Percentiles rank a stretch among this genome's conserved stretches.
Conservation (phyloP, 2,797 vertebrate species). For the Eulemur coronatus region DNA sequence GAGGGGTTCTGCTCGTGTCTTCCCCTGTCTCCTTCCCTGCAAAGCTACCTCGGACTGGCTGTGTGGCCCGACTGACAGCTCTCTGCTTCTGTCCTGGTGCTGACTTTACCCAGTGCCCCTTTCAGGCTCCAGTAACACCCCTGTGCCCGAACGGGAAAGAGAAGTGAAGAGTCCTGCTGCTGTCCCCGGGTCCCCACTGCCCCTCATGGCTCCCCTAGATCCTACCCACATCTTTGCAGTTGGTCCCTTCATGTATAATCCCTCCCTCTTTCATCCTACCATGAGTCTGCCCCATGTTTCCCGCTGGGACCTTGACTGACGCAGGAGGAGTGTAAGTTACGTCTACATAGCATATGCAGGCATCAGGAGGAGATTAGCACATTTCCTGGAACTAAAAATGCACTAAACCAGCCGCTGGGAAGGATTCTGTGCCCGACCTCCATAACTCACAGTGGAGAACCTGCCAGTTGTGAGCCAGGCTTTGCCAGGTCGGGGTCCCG, state of each 20-base stretch:
- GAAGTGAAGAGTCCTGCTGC: background rate
- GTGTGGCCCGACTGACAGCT: background rate
- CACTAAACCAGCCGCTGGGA: background rate
- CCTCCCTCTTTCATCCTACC: background rate
- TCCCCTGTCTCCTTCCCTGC: background rate
- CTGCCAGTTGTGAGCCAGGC: background rate
- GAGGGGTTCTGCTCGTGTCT: background rate
- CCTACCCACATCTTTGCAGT: background rate
- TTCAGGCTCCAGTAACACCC: background rate
- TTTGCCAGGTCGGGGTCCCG: background rate
- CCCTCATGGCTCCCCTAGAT: too few relatives aligned
- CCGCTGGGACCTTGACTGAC: background rate
- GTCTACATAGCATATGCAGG: background rate
- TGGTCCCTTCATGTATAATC: background rate
- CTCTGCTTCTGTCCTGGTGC: background rate
- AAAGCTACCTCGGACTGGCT: background rate
- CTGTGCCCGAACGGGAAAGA: background rate
- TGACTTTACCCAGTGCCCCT: background rate
- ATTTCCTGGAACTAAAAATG: background rate
- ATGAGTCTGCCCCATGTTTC: background rate
- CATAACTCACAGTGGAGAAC: background rate
- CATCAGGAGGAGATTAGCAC: background rate
- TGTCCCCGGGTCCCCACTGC: background rate
- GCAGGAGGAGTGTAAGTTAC: background rate
- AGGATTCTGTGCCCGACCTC: background rate